These are phyloP conservation scores for Chondrosia reniformis DNA, from an alignment of 37 sponge, comb jelly and placozoan genomes.

Conservation along the genomic window DNA sequence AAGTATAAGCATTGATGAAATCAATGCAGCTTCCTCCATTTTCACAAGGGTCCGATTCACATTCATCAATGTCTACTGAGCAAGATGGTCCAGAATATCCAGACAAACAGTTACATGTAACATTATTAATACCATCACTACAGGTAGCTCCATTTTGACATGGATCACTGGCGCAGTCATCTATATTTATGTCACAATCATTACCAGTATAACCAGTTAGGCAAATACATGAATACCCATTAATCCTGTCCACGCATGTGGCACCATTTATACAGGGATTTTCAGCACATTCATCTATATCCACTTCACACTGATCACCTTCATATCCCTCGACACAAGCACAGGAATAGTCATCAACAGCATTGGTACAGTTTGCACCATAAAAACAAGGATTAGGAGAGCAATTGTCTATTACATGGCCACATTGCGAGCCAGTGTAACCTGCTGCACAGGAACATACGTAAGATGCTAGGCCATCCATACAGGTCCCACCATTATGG, in stretches of 20 bases:
- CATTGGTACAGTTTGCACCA: constrained; percentile 40
- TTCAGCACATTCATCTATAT: constrained; percentile 25
- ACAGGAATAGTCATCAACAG: constrained; percentile 28
- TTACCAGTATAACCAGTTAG: constrained; percentile 29
- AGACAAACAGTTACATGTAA: background rate
- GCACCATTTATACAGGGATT: constrained; percentile 36
- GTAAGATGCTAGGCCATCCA: constrained; percentile 5
- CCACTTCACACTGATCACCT: constrained; percentile 15
- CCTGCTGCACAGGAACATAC: constrained; percentile 35
- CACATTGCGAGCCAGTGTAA: constrained; percentile 31
- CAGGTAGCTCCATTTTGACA: constrained; percentile 30
- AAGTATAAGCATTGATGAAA: constrained; percentile 11
- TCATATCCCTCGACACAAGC: constrained; percentile 10
- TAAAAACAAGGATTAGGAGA: constrained; percentile 41
- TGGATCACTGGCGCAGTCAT: constrained; percentile 36
- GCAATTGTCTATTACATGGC: constrained; percentile 36
- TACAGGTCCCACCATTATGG: constrained; percentile 31
- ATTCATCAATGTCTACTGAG: constrained; percentile 22
- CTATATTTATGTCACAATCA: constrained; percentile 23
- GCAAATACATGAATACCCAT: constrained; percentile 15
- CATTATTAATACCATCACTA: background rate
- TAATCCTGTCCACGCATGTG: constrained; percentile 1
- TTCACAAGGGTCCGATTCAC: constrained; percentile 32
- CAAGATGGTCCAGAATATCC: constrained; percentile 31
- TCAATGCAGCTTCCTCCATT: constrained; percentile 51